phyloP scores from a whole-genome alignment of 2,888 invertebrate species.

The Tetramorium bicarinatum region DNA sequence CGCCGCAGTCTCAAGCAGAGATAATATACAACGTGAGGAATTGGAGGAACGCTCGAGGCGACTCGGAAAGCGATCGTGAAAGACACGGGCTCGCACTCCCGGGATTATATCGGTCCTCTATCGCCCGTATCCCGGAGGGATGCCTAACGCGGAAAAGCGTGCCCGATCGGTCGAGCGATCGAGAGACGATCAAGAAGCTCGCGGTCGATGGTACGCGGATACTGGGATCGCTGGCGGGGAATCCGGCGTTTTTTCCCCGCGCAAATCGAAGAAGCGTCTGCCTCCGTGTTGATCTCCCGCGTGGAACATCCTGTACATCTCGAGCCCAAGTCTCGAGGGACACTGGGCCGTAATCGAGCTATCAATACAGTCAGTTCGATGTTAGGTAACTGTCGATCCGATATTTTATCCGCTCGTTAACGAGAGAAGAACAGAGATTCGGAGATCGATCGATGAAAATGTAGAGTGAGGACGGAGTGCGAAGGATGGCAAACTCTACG shows the following conservation, averaged over 20 bases:
- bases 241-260: not conserved
- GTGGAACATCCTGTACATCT: not conserved
- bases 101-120: slow-evolving; percentile 30
- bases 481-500: not conserved
- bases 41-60: not conserved
- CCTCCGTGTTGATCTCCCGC: not conserved
- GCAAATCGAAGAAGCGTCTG: slow-evolving; percentile 11
- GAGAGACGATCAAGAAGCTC: slow-evolving; percentile 24
- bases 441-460: not conserved
- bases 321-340: not conserved
- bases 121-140: slow-evolving; percentile 60
- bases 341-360: not conserved
- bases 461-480: not conserved
- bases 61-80: not conserved
- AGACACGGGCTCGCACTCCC: slow-evolving; percentile 1
- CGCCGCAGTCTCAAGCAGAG: not conserved
- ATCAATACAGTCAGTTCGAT: not conserved
- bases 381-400: not conserved
- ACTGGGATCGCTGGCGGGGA: not conserved
- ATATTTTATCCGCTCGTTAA: not conserved
- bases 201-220: not conserved
- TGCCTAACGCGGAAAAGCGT: not conserved
- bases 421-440: not conserved
- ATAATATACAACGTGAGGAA: slow-evolving; percentile 7
- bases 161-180: not conserved